Percentiles rank a stretch among this genome's conserved stretches.
Evolutionary conservation across 2,888 invertebrate species (phyloP).

Genomic region (Xylocampa areola): DNA sequence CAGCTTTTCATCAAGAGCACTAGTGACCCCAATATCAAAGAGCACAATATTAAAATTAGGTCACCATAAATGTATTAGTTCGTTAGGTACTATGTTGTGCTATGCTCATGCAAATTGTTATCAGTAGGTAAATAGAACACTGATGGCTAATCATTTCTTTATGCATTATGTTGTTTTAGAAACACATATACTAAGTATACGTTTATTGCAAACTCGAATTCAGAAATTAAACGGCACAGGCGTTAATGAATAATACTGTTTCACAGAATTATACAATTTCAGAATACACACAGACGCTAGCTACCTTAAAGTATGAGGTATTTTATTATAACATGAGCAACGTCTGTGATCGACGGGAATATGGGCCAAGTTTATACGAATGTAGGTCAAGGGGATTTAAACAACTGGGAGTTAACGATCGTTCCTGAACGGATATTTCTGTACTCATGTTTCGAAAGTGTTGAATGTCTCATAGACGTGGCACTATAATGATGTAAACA

Average conservation of each 20-base stretch:
- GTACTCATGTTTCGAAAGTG: conserved; percentile 56
- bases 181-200: too few relatives aligned
- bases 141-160: too few relatives aligned
- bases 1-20: conserved; percentile 33
- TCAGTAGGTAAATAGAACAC: neutral
- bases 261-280: too few relatives aligned
- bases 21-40: conserved; percentile 26
- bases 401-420: conserved; percentile 74
- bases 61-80: conserved; percentile 9
- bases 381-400: conserved; percentile 82
- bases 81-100: neutral
- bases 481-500: conserved; percentile 1
- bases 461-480: conserved; percentile 20
- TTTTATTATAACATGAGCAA: conserved; percentile 57
- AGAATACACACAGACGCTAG: too few relatives aligned
- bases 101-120: too few relatives aligned
- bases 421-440: conserved; percentile 76
- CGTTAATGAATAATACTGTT: too few relatives aligned
- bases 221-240: too few relatives aligned
- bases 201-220: too few relatives aligned
- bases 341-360: conserved; percentile 71
- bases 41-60: conserved; percentile 36
- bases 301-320: conserved; percentile 37
- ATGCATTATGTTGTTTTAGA: too few relatives aligned
- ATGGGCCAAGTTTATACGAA: conserved; percentile 84